Evolutionary conservation across 2,113 vertebrate species (phyloP).

Genomic region (Nasalis larvatus): DNA sequence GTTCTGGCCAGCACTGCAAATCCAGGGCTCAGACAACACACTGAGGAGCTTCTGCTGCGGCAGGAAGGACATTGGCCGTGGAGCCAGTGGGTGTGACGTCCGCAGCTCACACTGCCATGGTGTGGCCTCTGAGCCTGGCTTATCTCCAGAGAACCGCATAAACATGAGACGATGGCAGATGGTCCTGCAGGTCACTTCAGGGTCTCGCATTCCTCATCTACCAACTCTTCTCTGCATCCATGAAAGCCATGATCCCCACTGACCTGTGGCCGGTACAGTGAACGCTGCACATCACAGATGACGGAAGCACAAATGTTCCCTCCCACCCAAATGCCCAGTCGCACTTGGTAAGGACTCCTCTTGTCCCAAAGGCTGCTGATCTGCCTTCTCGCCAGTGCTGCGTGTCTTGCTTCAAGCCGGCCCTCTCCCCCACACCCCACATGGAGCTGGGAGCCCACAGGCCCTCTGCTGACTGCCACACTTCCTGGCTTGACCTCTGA

Average conservation of each 20-base stretch:
- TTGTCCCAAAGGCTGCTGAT: rapidly evolving
- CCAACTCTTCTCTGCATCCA: background rate
- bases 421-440: rapidly evolving
- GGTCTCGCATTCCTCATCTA: rapidly evolving
- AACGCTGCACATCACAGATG: rapidly evolving
- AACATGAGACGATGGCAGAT: rapidly evolving
- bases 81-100: rapidly evolving
- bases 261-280: rapidly evolving
- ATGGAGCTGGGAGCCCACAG: background rate
- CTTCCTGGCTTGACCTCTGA: rapidly evolving
- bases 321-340: rapidly evolving
- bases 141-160: background rate
- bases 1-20: background rate
- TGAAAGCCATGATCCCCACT: rapidly evolving
- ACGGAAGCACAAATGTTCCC: rapidly evolving
- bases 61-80: rapidly evolving
- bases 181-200: too few relatives aligned
- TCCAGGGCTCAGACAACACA: background rate
- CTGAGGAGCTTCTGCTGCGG: rapidly evolving
- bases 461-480: background rate
- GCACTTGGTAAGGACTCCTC: rapidly evolving
- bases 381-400: too few relatives aligned
- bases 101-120: rapidly evolving
- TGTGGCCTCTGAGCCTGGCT: background rate
- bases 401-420: rapidly evolving